Conservation (phyloP, 2,888 invertebrate genomes). For the Eugnorisma glareosa region DNA sequence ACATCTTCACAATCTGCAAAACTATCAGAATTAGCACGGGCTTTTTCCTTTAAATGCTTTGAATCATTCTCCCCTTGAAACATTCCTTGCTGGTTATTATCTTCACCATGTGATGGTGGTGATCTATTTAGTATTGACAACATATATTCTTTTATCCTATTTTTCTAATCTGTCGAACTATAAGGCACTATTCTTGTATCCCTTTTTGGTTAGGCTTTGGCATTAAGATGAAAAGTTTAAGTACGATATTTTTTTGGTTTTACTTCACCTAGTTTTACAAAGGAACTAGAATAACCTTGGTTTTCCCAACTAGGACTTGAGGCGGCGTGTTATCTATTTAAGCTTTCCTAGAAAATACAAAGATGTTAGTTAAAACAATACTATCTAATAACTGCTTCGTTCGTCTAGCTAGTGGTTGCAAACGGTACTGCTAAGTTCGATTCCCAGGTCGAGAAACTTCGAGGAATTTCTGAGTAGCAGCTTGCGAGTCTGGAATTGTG, state of each 20-base stretch:
- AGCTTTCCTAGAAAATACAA: not conserved
- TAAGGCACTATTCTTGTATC: constrained; percentile 51
- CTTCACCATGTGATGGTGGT: constrained; percentile 11
- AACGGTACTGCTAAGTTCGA: not conserved
- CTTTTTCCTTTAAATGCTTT: constrained; percentile 13
- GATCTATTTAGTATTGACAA: constrained; percentile 59
- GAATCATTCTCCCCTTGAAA: not conserved
- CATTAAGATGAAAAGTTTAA: not conserved
- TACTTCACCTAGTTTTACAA: not conserved
- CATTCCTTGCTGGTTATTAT: constrained; percentile 14
- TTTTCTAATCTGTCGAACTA: constrained; percentile 42
- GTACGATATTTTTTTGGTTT: not conserved
- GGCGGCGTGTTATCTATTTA: not conserved
- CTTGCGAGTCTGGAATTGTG: not conserved
- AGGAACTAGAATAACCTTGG: not conserved
- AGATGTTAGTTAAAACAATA: not conserved
- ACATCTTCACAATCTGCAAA: constrained; percentile 77
- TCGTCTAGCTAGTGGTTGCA: not conserved
- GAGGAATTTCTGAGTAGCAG: not conserved
- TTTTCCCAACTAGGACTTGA: not conserved
- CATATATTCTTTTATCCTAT: constrained; percentile 43
- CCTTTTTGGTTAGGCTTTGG: not conserved
- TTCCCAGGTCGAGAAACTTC: not conserved
- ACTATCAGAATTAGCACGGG: constrained; percentile 66
- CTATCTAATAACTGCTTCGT: not conserved